Evolutionary conservation across 1,140 invertebrate genomes (phyloP), one percentile per base, ranked within the genome.

Genomic region (Oscheius sp.): DNA sequence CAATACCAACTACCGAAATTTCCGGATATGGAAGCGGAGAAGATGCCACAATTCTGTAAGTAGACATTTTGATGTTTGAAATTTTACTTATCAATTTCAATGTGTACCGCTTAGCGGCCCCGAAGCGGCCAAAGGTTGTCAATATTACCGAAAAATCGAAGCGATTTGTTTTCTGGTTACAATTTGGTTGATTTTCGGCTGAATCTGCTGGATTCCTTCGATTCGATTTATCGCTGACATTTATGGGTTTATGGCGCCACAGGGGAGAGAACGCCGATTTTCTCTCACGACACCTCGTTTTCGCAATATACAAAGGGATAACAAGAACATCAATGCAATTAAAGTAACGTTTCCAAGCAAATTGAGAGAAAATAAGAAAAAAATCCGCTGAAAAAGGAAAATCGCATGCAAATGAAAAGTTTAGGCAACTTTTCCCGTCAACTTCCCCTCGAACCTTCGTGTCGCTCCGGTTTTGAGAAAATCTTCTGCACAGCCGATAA

Each of bases 1-100:
- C 75, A 76, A 49, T 76, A 68, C 63, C 62, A 73, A 13, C 35
- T 76, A 1, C 75, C 75, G 10, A 61, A 10, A 2, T 35, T 74
- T 26, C 45, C 46, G 10, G 59, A 73, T 23, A 38, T 55, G 13
- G 32, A 34, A 0, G 32, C 15, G 38, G 69, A 71, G 61, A 63
- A 32, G 42, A 71, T 71, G 58, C 69, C 65, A 15, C 68, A 46
- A 20, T 63, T 74, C 32, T 68, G 71, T 46, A 73, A 29, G 34
- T 55, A 28, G 15, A 18, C 23, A 13, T 13, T 15, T 59, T 59
- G 15, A 15, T 15, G 15, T 59, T 59, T 59, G 13, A 15, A 59
- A 15, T 18, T 26, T 59, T 59, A 15, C 28, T 18, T 45, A 23
- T n/a, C n/a, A n/a, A n/a, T n/a, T n/a, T n/a, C n/a, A n/a, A n/a